Base-by-base conservation (phyloP, 1,140 invertebrate genomes). In the Papilio dardanus region DNA sequence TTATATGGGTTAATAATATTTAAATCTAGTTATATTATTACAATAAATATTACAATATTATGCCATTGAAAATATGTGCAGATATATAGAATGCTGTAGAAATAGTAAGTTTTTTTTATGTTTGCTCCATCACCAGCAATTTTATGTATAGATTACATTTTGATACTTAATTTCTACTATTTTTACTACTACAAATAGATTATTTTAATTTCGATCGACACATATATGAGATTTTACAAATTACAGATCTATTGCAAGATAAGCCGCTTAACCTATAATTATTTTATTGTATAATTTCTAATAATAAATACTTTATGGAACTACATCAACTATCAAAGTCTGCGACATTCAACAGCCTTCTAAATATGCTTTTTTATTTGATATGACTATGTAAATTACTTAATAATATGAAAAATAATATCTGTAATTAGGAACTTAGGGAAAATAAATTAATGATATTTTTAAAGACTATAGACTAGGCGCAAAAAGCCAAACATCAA, bases 81-180 rank as follows among this genome's bases (percentile, higher is more conserved):
- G 73, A 78, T 78, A 79, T 86, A 71, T 76, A 76, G 79, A 85
- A 65, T 74, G 76, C 76, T 77, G 81, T 83, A 79, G 77, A 79
- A 74, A 74, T 40, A 74, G 50, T 80, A 77, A 81, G 75, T 77
- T n/a, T n/a, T n/a, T 74, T 82, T 31, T 74, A 78, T 81, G 71
- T 82, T 92, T 89, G 88, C 87, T 92, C 88, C 88, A 74, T 85
- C 71, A 90, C 88, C 90, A 90, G 90, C 88, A 84, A 84, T 85
- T 83, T 83, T 80, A 77, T 84, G 76, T 77, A 84, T 79, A 83
- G 74, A 81, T 58, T 85, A 90, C 80, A 85, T 14, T 85, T 81
- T 85, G 76, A 76, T 75, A 77, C 82, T 85, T 83, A 82, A 46
- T 19, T 42, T 71, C 73, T 79, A 81, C 75, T 2, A 35, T 68